These are phyloP conservation scores for Kryptopterus vitreolus DNA, from an alignment of 2,797 vertebrate species.

Conservation along the genomic window DNA sequence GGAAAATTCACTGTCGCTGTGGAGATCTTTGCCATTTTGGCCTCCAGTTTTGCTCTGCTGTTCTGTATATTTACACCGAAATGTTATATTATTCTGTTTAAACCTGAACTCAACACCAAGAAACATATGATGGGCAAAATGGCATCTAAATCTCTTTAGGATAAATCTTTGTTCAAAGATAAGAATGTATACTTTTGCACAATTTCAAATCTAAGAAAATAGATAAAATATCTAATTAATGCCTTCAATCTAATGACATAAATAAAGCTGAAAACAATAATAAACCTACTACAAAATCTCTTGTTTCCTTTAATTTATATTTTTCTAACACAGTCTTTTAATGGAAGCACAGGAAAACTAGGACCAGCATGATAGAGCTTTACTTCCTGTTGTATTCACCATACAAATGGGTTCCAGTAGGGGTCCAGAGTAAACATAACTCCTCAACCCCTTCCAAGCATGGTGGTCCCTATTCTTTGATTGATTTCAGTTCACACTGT, in stretches of 20 bases:
- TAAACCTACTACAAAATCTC: background rate
- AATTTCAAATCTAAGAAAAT: background rate
- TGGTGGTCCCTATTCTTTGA: too few relatives aligned
- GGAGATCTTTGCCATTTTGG: conserved; percentile 76
- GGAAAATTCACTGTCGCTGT: conserved; percentile 75
- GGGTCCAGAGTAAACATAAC: too few relatives aligned
- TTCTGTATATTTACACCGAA: conserved; percentile 67
- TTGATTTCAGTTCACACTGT: too few relatives aligned
- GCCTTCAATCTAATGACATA: background rate
- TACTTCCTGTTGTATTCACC: too few relatives aligned
- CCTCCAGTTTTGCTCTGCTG: conserved; percentile 68
- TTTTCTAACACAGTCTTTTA: too few relatives aligned
- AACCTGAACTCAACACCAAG: conserved; percentile 70
- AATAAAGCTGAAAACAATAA: background rate
- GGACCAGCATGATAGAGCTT: too few relatives aligned
- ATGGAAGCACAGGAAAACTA: too few relatives aligned
- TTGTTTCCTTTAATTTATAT: background rate
- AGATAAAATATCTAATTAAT: background rate
- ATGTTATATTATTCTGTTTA: conserved; percentile 51
- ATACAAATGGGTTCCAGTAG: too few relatives aligned
- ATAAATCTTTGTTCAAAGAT: background rate
- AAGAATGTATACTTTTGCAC: background rate
- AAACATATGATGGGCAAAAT: conserved; percentile 70
- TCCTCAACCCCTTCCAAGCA: too few relatives aligned
- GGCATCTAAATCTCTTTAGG: conserved; percentile 14